A percentile compares a stretch with the other conserved stretches of the same genome.
These are phyloP conservation scores for Danio albolineatus DNA, from an alignment of 2,797 vertebrate species.

Conservation along the genomic window DNA sequence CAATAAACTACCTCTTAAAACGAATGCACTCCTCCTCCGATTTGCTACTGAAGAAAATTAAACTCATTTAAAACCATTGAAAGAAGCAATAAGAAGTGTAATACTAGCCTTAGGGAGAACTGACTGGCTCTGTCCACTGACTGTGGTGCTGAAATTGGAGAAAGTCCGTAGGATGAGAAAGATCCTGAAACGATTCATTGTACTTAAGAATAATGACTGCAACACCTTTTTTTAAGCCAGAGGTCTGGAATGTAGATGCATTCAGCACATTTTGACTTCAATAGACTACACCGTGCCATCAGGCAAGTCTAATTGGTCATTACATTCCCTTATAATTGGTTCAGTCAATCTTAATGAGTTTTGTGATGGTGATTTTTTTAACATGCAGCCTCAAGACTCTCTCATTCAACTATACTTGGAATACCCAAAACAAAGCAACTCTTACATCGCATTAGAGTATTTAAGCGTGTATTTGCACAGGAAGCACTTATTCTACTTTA, in stretches of 20 bases:
- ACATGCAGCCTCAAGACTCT: constrained; percentile 5
- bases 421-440: neutral
- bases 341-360: constrained; percentile 22
- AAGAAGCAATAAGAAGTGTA: neutral
- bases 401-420: neutral
- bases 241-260: constrained; percentile 25
- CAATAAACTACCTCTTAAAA: neutral
- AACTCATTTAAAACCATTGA: neutral
- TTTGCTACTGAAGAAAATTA: constrained; percentile 2
- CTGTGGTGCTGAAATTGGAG: constrained; percentile 45
- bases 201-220: constrained; percentile 23
- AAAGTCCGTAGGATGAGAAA: constrained; percentile 3
- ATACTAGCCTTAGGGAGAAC: neutral
- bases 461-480: constrained; percentile 13
- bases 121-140: constrained; percentile 38
- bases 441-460: neutral
- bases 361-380: neutral
- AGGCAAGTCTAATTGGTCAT: constrained; percentile 37
- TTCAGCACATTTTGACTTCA: constrained; percentile 20
- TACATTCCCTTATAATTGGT: constrained; percentile 9
- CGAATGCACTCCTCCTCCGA: neutral
- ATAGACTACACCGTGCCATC: constrained; percentile 30
- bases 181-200: constrained; percentile 13
- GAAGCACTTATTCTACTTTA: too few species aligned
- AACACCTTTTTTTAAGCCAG: constrained; percentile 9